These are phyloP conservation scores for Syngnathus typhle DNA, from an alignment of 2,113 vertebrate genomes.

Conservation along the genomic window DNA sequence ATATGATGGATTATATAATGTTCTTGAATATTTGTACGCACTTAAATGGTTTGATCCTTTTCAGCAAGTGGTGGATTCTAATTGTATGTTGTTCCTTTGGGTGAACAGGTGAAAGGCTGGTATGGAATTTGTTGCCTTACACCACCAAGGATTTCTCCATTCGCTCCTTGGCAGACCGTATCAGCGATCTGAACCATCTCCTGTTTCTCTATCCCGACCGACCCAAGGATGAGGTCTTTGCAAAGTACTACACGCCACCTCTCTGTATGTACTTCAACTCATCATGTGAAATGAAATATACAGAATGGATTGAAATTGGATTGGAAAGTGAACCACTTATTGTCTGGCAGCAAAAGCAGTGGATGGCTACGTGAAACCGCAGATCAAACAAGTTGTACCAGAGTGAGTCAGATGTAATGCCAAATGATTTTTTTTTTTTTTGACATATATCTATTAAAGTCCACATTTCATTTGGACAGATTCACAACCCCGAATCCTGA, in stretches of 20 bases:
- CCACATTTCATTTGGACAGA: constrained; percentile 49
- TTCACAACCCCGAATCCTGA: constrained; percentile 81
- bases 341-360: constrained; percentile 78
- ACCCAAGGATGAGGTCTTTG: constrained; percentile 92
- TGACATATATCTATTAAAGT: not conserved
- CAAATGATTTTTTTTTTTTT: not conserved
- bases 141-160: constrained; percentile 97
- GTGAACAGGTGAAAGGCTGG: constrained; percentile 84
- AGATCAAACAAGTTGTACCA: constrained; percentile 97
- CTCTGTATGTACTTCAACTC: constrained; percentile 70
- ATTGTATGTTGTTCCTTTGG: not conserved
- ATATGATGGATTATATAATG: too few species aligned
- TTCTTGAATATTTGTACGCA: too few species aligned
- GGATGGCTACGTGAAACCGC: constrained; percentile 94
- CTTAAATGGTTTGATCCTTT: not conserved
- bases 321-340: not conserved
- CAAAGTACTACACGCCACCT: constrained; percentile 97
- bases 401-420: constrained; percentile 76
- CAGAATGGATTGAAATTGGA: not conserved
- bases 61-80: not conserved
- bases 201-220: constrained; percentile 89
- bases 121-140: constrained; percentile 98
- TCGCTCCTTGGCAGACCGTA: constrained; percentile 90
- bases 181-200: constrained; percentile 92
- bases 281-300: not conserved